Conservation (phyloP, 2,113 vertebrate genomes). For the Lamprotornis superbus region DNA sequence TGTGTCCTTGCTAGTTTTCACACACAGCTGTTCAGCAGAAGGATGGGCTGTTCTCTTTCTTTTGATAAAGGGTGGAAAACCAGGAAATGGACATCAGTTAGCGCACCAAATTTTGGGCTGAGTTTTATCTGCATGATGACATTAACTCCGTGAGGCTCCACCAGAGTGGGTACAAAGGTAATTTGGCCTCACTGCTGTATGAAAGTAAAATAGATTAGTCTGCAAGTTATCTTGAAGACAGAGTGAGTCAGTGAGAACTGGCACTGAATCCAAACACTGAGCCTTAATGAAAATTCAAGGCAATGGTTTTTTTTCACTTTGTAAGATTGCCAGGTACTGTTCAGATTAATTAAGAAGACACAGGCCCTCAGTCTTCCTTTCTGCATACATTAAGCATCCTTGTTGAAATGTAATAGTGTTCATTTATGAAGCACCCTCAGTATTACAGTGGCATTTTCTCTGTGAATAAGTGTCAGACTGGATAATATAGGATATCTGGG, state of each 20-base stretch:
- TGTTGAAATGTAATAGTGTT: neutral
- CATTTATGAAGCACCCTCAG: neutral
- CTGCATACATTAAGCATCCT: neutral
- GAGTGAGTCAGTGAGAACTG: neutral
- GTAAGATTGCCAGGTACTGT: neutral
- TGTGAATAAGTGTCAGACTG: neutral
- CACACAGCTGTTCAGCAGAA: neutral
- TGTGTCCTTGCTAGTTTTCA: neutral
- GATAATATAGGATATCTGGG: neutral
- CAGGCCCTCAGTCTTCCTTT: neutral
- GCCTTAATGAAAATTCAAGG: neutral
- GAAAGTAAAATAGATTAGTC: neutral
- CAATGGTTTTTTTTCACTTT: neutral
- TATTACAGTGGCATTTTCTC: neutral
- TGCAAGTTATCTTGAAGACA: neutral
- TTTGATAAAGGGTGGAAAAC: neutral
- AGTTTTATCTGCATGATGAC: neutral
- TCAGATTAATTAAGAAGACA: neutral
- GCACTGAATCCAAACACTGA: neutral
- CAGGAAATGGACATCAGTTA: neutral
- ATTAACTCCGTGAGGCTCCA: neutral
- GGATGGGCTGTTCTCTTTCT: neutral
- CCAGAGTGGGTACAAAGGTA: neutral
- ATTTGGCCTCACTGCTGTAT: neutral
- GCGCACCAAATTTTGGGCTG: neutral